These are phyloP conservation scores for Microctonus brassicae DNA, from an alignment of 2,888 invertebrate species.

Conservation along the genomic window DNA sequence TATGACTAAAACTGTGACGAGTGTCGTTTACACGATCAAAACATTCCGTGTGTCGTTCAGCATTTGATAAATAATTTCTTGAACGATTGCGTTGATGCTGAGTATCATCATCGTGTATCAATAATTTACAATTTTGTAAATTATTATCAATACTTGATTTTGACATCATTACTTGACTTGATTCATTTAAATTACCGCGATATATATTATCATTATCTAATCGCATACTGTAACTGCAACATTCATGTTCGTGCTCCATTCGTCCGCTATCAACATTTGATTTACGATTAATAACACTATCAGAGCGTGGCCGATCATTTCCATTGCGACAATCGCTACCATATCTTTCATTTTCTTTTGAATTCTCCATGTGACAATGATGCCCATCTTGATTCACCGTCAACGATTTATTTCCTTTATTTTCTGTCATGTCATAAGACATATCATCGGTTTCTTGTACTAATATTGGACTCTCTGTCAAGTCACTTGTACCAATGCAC, in stretches of 20 bases:
- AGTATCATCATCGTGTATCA: conserved; percentile 4
- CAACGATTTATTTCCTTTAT: conserved; percentile 9
- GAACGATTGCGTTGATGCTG: conserved; percentile 13
- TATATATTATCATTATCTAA: conserved; percentile 53
- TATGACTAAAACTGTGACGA: conserved; percentile 53
- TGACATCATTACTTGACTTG: conserved; percentile 22
- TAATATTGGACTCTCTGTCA: conserved; percentile 56
- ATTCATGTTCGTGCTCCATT: conserved; percentile 48
- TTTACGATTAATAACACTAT: conserved; percentile 30
- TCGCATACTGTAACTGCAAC: conserved; percentile 45
- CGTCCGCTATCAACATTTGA: conserved; percentile 31
- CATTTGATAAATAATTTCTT: conserved; percentile 14
- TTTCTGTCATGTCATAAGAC: conserved; percentile 46
- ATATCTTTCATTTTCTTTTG: conserved; percentile 40
- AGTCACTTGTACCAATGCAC: conserved; percentile 60
- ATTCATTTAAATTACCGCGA: conserved; percentile 50
- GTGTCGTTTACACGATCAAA: conserved; percentile 46
- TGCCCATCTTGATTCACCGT: conserved; percentile 33
- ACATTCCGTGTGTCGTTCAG: conserved; percentile 25
- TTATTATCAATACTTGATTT: conserved; percentile 21
- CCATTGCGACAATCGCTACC: conserved; percentile 50
- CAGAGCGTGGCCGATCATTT: conserved; percentile 47
- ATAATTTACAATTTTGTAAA: neutral
- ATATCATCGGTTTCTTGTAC: conserved; percentile 55
- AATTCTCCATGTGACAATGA: conserved; percentile 11